Conservation (phyloP, 2,113 vertebrate genomes). For the Cisticola juncidis region DNA sequence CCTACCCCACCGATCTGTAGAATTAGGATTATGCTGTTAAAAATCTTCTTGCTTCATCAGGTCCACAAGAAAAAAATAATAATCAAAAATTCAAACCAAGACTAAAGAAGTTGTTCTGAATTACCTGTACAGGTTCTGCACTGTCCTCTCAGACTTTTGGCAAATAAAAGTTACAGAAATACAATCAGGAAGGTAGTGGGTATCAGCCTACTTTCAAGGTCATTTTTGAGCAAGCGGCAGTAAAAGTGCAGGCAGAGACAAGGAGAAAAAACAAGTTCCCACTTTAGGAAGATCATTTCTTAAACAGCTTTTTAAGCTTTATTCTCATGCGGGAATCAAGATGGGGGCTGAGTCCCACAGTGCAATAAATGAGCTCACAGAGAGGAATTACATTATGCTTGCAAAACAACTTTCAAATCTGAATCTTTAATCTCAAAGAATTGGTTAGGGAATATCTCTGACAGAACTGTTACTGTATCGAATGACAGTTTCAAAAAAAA, state of each 20-base stretch:
- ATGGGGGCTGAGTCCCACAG: neutral
- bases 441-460: neutral
- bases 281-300: neutral
- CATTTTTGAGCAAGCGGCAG: neutral
- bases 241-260: neutral
- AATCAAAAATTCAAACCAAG: neutral
- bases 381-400: neutral
- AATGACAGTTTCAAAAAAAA: neutral
- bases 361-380: neutral
- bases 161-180: conserved; percentile 6
- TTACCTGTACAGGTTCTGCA: neutral
- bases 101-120: neutral
- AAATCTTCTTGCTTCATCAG: neutral
- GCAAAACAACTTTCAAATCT: neutral
- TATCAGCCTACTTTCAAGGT: neutral
- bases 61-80: neutral
- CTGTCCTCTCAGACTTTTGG: neutral
- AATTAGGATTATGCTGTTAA: neutral
- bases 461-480: neutral
- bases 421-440: neutral
- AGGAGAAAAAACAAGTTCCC: neutral
- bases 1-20: neutral
- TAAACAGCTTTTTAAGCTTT: neutral
- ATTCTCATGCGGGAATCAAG: neutral
- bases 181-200: neutral